Conservation (phyloP, 64 coral and sea anemone species). For the Hydrozoanthus tunicans region DNA sequence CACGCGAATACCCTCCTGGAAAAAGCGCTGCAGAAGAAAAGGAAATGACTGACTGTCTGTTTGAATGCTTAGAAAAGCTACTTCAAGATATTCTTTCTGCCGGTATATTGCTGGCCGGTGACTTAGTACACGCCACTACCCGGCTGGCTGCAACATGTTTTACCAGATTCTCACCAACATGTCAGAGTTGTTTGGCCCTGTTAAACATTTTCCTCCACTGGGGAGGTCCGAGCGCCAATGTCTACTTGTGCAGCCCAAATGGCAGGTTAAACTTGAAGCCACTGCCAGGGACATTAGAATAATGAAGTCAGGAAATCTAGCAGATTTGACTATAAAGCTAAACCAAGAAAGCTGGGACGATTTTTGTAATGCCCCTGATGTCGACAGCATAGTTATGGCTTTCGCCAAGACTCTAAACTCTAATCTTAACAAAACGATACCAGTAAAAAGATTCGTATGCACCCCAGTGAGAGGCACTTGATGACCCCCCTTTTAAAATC, state of each 20-base stretch:
- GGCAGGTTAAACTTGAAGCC: slow-evolving; percentile 6
- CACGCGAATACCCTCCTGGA: slow-evolving; percentile 10
- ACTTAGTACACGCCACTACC: not conserved
- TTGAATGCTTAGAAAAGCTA: slow-evolving; percentile 7
- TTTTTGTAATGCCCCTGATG: no score
- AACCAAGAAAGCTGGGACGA: not conserved
- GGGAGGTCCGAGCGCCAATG: slow-evolving; percentile 43
- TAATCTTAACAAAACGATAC: no score
- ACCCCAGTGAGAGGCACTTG: not conserved
- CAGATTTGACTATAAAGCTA: not conserved
- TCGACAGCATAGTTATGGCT: no score
- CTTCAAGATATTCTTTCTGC: slow-evolving; percentile 40
- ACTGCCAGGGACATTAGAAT: slow-evolving; percentile 34
- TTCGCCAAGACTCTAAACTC: no score
- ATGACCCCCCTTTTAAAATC: not conserved
- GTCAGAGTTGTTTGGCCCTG: not conserved
- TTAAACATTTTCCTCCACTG: slow-evolving; percentile 11
- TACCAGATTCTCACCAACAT: slow-evolving; percentile 39
- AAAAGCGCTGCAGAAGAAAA: slow-evolving; percentile 31
- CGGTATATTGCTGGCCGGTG: slow-evolving; percentile 52
- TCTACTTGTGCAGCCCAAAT: slow-evolving; percentile 37
- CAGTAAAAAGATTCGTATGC: slow-evolving; percentile 13
- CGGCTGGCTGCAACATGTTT: not conserved
- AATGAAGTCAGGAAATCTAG: slow-evolving; percentile 42
- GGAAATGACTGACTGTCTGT: slow-evolving; percentile 41